Percentiles rank a stretch among this genome's conserved stretches.
Evolutionary conservation across 2,888 invertebrate genomes (phyloP).

Genomic region (Mythimna albipuncta): DNA sequence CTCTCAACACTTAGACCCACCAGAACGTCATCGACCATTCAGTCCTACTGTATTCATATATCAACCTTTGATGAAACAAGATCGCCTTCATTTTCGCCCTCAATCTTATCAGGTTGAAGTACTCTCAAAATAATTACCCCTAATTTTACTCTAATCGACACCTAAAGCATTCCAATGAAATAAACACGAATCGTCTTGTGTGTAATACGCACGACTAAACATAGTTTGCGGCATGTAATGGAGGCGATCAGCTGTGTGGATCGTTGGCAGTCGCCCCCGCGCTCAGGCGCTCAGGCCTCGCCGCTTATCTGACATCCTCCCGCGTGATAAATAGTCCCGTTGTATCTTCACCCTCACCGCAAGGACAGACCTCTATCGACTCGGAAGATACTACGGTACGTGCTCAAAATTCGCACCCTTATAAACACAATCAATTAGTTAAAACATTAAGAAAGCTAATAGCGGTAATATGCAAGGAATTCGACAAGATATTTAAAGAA

Average conservation of each 20-base stretch:
- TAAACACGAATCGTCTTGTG: constrained; percentile 49
- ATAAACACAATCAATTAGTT: constrained; percentile 33
- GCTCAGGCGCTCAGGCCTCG: constrained; percentile 61
- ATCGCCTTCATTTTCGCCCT: constrained; percentile 7
- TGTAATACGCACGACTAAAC: constrained; percentile 61
- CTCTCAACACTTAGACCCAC: constrained; percentile 83
- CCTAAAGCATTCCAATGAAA: constrained; percentile 53
- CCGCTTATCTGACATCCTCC: constrained; percentile 81
- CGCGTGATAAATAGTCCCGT: constrained; percentile 83
- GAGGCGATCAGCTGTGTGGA: constrained; percentile 75
- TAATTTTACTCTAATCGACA: constrained; percentile 40
- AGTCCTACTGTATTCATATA: constrained; percentile 59
- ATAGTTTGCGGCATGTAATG: constrained; percentile 67
- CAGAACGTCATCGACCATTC: constrained; percentile 81
- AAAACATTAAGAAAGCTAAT: constrained; percentile 18
- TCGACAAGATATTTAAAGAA: constrained; percentile 50
- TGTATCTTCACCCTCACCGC: constrained; percentile 79
- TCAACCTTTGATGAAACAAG: constrained; percentile 27
- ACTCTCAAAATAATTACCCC: constrained; percentile 28
- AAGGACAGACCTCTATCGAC: constrained; percentile 70
- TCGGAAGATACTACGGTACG: constrained; percentile 32
- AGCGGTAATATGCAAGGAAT: constrained; percentile 27
- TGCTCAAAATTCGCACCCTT: constrained; percentile 24
- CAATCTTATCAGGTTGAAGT: constrained; percentile 16
- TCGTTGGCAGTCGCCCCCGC: constrained; percentile 64